Evolutionary conservation across 2,113 vertebrate species (phyloP).

Genomic region (Casuarius casuarius): DNA sequence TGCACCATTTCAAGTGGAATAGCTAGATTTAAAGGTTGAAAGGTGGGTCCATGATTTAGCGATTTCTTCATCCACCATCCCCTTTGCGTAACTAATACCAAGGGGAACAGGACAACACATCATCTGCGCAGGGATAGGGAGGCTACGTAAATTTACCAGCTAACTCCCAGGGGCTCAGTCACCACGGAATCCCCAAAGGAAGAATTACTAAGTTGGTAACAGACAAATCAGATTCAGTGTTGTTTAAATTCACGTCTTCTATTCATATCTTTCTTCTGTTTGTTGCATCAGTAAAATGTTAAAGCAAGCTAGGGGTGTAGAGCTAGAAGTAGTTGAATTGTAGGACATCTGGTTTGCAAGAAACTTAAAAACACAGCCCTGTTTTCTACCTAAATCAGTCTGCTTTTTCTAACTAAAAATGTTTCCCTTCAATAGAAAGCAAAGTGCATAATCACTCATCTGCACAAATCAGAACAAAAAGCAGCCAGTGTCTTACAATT

Average conservation of each 20-base stretch:
- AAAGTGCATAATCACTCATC: background rate
- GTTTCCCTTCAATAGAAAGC: background rate
- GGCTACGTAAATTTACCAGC: background rate
- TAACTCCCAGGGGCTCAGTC: background rate
- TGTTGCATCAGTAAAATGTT: background rate
- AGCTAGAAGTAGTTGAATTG: background rate
- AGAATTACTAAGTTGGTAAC: background rate
- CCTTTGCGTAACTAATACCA: background rate
- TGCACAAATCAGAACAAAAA: background rate
- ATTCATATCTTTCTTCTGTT: background rate
- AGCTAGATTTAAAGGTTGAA: background rate
- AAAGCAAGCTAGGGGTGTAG: background rate
- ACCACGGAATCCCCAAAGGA: background rate
- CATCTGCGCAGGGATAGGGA: background rate
- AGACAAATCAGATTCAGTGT: background rate
- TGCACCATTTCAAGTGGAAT: background rate
- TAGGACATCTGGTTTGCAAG: background rate
- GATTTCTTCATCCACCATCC: background rate
- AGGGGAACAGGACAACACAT: background rate
- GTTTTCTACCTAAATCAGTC: background rate
- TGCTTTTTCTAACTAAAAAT: background rate
- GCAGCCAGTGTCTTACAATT: background rate
- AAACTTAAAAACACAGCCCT: background rate
- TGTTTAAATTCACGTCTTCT: background rate
- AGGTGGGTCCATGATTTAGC: rapidly evolving